These are phyloP conservation scores for Cerastis leucographa DNA, from an alignment of 2,888 invertebrate genomes.

Conservation along the genomic window DNA sequence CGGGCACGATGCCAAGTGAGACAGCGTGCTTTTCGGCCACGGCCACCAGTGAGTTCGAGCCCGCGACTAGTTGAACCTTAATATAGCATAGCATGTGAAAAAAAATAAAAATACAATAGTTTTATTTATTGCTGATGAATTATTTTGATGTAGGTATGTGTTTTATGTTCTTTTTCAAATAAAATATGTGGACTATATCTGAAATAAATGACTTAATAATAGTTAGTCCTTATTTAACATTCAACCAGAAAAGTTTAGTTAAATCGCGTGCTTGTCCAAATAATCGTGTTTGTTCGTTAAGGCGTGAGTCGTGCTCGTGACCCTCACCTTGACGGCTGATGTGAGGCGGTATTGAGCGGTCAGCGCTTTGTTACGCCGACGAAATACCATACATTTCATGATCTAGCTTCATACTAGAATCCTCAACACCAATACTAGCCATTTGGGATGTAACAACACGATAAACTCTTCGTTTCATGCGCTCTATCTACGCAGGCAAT, in stretches of 20 bases:
- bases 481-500: background rate
- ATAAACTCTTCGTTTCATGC: background rate
- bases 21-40: no score
- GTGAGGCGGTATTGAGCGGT: slow-evolving; percentile 38
- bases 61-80: no score
- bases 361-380: slow-evolving; percentile 15
- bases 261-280: slow-evolving; percentile 42
- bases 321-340: slow-evolving; percentile 60
- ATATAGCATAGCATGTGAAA: no score
- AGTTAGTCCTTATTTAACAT: background rate
- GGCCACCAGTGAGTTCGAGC: no score
- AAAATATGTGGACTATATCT: no score
- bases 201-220: no score
- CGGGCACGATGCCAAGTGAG: no score
- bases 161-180: no score
- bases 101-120: background rate
- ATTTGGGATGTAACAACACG: background rate
- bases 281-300: slow-evolving; percentile 18
- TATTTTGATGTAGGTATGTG: no score
- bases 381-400: background rate
- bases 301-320: slow-evolving; percentile 30
- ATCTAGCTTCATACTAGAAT: background rate
- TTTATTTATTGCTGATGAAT: no score
- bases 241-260: slow-evolving; percentile 14
- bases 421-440: background rate